Conservation (phyloP, 2,888 invertebrate genomes). For the Incurvaria masculella region DNA sequence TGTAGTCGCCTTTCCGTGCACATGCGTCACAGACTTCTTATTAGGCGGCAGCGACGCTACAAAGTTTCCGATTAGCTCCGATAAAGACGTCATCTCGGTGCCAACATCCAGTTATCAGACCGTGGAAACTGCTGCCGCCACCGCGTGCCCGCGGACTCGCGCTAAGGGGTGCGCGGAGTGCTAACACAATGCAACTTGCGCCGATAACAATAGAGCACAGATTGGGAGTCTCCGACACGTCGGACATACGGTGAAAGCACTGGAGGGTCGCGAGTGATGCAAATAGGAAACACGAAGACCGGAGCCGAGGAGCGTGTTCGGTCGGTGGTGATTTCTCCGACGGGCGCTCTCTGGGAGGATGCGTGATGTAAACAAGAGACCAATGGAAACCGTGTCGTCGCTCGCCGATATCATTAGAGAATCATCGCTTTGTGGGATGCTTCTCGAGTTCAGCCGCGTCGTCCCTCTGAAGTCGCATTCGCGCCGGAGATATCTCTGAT, state of each 20-base stretch:
- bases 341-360: background rate
- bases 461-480: too few relatives aligned
- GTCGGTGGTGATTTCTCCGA: background rate
- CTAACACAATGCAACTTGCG: background rate
- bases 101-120: slow-evolving; percentile 57
- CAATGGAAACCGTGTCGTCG: too few relatives aligned
- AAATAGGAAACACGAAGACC: too few relatives aligned
- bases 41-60: slow-evolving; percentile 9
- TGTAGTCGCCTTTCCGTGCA: too few relatives aligned
- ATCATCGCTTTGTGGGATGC: too few relatives aligned
- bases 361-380: background rate
- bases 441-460: too few relatives aligned
- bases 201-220: background rate
- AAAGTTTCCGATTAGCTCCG: slow-evolving; percentile 45
- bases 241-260: background rate
- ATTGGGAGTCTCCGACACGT: background rate
- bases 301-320: background rate
- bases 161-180: background rate
- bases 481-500: too few relatives aligned
- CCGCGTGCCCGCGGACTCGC: background rate
- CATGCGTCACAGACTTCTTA: too few relatives aligned
- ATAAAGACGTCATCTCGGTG: slow-evolving; percentile 52
- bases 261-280: too few relatives aligned
- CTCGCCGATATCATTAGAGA: too few relatives aligned
- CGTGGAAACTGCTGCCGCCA: slow-evolving; percentile 45